Evolutionary conservation across 2,888 invertebrate genomes (phyloP), one percentile per base, ranked within the genome.

Genomic region (Zygaena filipendulae): DNA sequence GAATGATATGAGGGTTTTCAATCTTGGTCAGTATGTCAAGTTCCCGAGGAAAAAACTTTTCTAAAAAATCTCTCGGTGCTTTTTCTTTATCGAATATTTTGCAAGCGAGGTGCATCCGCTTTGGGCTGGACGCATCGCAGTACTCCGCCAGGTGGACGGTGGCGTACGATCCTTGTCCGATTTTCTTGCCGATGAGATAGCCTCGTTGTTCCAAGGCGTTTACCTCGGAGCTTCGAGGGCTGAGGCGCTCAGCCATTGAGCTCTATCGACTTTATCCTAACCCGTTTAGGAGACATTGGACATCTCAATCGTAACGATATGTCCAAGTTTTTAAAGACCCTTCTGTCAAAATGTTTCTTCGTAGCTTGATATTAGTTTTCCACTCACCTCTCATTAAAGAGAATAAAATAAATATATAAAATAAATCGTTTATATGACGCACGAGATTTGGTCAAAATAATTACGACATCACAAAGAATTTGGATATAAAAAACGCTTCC

Each of bases 31-130:
- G 71, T 44, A 96, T 93, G 47, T 95, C 91, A 43, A 96, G 82
- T 80, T 97, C 96, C 34, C 96, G 86, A 13, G 96, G 95, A 52
- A 96, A 91, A 74, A 97, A 97, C 71, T 93, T 94, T 43, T 90
- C 88, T 47, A 94, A 83, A 75, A 95, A 96, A 75, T 96, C 95
- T 35, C 84, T 81, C 5, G 94, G 94, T 23, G 94, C 93, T 67
- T 91, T 91, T 45, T 88, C 87, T 55, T 92, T 92, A 59, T 95
- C 92, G 52, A 95, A 94, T 54, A 96, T 91, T 70, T 96, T 96
- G 67, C 92, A 93, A 12, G 92, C 93, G 32, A 93, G 81, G 51
- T 87, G 86, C 77, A 90, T 86, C 49, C 85, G 86, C 58, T 87
- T 88, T 13, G 85, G 83, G 36, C 84, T 87, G 32, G 83, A 79